A percentile compares a stretch with the other conserved stretches of the same genome.
Conservation (phyloP, 2,888 invertebrate genomes). For the Ecliptopera silaceata region DNA sequence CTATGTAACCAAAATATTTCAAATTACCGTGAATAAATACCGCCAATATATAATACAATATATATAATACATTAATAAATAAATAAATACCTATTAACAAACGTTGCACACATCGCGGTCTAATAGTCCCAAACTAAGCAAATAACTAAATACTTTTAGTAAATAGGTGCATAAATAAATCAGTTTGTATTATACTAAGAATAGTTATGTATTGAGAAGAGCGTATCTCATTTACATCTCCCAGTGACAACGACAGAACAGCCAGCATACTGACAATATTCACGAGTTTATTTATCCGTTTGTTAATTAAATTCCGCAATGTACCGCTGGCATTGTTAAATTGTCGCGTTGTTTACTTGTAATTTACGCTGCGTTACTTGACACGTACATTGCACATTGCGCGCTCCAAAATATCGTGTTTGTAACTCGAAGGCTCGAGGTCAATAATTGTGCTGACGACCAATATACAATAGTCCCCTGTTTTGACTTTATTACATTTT, state of each 20-base stretch:
- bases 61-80: no score
- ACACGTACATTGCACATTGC: constrained; percentile 5
- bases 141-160: no score
- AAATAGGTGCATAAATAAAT: no score
- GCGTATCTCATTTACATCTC: neutral
- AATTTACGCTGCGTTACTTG: constrained; percentile 26
- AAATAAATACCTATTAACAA: no score
- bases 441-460: neutral
- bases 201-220: neutral
- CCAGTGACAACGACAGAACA: neutral
- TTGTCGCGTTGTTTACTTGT: constrained; percentile 34
- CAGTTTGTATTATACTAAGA: no score
- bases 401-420: constrained; percentile 4
- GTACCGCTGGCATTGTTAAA: constrained; percentile 19
- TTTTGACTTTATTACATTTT: no score
- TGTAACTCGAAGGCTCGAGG: neutral
- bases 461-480: no score
- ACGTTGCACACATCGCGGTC: no score
- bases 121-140: no score
- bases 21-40: no score
- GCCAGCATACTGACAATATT: constrained; percentile 2
- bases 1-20: no score
- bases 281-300: constrained; percentile 19
- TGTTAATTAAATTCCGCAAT: constrained; percentile 23
- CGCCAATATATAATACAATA: no score